Base-by-base conservation (phyloP, 1,140 invertebrate genomes). In the Apis florea region DNA sequence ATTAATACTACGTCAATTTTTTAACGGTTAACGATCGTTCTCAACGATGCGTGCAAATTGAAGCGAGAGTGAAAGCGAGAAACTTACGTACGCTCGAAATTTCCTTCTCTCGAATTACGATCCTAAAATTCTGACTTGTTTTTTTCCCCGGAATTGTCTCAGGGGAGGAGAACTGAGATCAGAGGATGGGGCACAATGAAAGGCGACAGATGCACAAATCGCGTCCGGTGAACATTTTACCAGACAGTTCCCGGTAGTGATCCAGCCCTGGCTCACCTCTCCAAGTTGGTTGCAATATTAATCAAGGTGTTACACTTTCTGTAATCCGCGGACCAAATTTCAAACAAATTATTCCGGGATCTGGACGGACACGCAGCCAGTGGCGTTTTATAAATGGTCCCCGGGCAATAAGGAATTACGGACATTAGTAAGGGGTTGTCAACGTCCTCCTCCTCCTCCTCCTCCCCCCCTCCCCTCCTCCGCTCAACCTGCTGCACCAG, bases 391-490 rank as follows among this genome's bases (percentile, higher is more conserved):
- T 85, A 89, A 90, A 90, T 90, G 88, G 70, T 80, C 80, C 67
- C 80, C 61, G 40, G 70, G 83, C 81, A 86, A 84, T 89, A 90
- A 89, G 87, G 81, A 87, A 90, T 89, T 87, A 83, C 84, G 85
- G 76, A 69, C 85, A 89, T 89, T 90, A 90, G 88, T 86, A 88
- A 90, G 82, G 85, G 87, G 85, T 85, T 89, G 89, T 90, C 89
- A 86, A 82, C 89, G 81, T 86, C 78, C 79, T 70, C 72, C 58
- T 78, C 80, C n/a, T n/a, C n/a, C n/a, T n/a, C n/a, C n/a, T n/a
- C n/a, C n/a, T n/a, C n/a, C n/a, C n/a, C n/a, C n/a, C n/a, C n/a
- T n/a, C n/a, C n/a, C n/a, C n/a, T n/a, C n/a, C n/a, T n/a, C n/a
- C n/a, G n/a, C n/a, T 72, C 49, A 79, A 83, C 82, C 79, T 82